These are phyloP conservation scores for Drosophila buzzatii DNA, from an alignment of 2,888 invertebrate species.

Conservation along the genomic window DNA sequence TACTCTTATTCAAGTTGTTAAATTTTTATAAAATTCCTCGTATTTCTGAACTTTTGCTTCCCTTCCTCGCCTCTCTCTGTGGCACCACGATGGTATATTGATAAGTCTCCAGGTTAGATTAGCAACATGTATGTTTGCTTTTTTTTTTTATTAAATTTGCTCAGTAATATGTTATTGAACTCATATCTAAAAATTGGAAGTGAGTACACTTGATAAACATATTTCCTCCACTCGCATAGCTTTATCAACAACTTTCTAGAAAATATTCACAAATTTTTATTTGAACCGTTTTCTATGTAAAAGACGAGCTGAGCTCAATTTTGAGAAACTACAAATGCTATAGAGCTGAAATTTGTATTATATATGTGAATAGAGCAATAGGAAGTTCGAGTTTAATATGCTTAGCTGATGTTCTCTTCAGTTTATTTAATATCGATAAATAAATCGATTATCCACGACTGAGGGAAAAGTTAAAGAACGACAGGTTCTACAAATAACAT, in stretches of 20 bases:
- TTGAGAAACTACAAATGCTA: neutral
- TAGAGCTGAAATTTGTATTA: neutral
- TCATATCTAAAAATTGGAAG: slow-evolving; percentile 27
- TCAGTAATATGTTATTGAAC: slow-evolving; percentile 9
- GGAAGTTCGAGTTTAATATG: neutral
- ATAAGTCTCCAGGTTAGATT: slow-evolving; percentile 22
- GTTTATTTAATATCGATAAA: no score
- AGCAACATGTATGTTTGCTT: neutral
- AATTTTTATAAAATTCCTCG: neutral
- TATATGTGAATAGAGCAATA: no score
- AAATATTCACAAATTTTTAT: neutral
- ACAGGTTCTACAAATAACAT: no score
- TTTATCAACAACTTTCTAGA: slow-evolving; percentile 7
- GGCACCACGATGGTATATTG: neutral
- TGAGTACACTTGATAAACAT: slow-evolving; percentile 8
- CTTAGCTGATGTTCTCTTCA: neutral
- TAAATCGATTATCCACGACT: no score
- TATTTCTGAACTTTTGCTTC: neutral
- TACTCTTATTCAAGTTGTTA: neutral
- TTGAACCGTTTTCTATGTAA: neutral
- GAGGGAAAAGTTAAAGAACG: no score
- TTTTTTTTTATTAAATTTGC: slow-evolving; percentile 6
- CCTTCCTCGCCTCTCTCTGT: neutral
- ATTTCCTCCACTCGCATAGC: neutral
- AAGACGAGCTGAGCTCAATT: no score